phyloP scores from a whole-genome alignment of 2,888 invertebrate genomes.

The Nymphalis c-album region DNA sequence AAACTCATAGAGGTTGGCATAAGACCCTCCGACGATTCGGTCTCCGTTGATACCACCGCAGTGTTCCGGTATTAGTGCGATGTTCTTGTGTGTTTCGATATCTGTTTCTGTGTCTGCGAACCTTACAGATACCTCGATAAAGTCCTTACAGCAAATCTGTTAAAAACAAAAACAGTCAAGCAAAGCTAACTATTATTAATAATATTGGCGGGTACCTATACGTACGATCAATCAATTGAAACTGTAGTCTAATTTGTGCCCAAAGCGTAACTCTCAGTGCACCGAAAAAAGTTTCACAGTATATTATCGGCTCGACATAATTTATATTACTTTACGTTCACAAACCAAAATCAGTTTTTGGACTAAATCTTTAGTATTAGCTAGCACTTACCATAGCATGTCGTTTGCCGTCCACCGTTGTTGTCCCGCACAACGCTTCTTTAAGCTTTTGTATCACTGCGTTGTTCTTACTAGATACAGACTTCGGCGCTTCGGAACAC shows the following conservation, averaged over 20 bases:
- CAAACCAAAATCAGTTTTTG: not conserved
- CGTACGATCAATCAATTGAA: too few relatives aligned
- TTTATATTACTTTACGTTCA: not conserved
- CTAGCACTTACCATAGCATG: not conserved
- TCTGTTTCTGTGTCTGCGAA: slow-evolving; percentile 37
- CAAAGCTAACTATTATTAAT: not conserved
- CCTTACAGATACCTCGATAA: not conserved
- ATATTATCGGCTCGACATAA: not conserved
- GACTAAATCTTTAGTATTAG: not conserved
- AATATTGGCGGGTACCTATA: too few relatives aligned
- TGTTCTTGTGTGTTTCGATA: slow-evolving; percentile 47
- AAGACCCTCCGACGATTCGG: slow-evolving; percentile 78
- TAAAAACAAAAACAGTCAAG: not conserved
- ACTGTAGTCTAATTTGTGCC: not conserved
- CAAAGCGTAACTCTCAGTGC: too few relatives aligned
- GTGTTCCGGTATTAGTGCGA: slow-evolving; percentile 37
- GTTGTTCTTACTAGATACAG: not conserved
- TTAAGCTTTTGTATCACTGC: not conserved
- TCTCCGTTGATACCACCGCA: slow-evolving; percentile 75
- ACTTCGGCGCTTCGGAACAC: not conserved
- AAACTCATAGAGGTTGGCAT: slow-evolving; percentile 78
- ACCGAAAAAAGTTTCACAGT: too few relatives aligned
- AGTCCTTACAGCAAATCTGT: slow-evolving; percentile 36
- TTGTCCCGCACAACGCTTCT: not conserved
- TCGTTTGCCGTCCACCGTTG: not conserved